Conservation (phyloP, 37 sponge, comb jelly and placozoan genomes). For the Eunapius fragilis region DNA sequence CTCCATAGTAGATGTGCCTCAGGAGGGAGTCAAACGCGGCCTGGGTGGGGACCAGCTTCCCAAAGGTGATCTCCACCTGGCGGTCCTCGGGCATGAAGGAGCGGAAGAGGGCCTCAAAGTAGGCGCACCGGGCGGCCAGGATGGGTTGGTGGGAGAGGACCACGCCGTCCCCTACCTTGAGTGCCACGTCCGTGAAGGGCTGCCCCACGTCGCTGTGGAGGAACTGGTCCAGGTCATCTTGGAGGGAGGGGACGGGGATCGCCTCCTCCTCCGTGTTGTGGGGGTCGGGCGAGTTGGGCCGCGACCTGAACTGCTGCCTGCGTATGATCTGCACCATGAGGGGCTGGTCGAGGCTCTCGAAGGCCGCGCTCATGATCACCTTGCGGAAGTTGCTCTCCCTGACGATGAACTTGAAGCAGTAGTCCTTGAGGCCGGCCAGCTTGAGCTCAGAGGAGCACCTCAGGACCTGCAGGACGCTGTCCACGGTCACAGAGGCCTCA, state of each 20-base stretch:
- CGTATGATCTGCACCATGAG: slow-evolving; percentile 92
- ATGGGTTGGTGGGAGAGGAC: slow-evolving; percentile 83
- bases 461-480: slow-evolving; percentile 88
- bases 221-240: slow-evolving; percentile 79
- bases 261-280: slow-evolving; percentile 27
- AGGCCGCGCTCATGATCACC: slow-evolving; percentile 80
- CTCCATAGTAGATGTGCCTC: slow-evolving; percentile 81
- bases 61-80: slow-evolving; percentile 81
- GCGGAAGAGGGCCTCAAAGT: slow-evolving; percentile 92
- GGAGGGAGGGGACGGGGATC: slow-evolving; percentile 48
- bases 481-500: slow-evolving; percentile 80
- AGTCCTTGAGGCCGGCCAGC: slow-evolving; percentile 80
- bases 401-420: slow-evolving; percentile 87
- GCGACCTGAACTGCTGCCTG: slow-evolving; percentile 76
- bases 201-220: slow-evolving; percentile 51
- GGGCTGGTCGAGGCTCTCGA: slow-evolving; percentile 69
- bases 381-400: slow-evolving; percentile 79
- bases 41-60: slow-evolving; percentile 75
- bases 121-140: slow-evolving; percentile 79
- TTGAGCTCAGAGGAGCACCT: slow-evolving; percentile 77
- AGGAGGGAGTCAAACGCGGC: slow-evolving; percentile 85
- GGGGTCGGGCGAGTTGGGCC: slow-evolving; percentile 75
- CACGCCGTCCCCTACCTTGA: slow-evolving; percentile 47
- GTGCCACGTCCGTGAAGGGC: slow-evolving; percentile 77
- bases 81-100: slow-evolving; percentile 90